phyloP scores from a whole-genome alignment of 2,797 vertebrate genomes.

The Garrulus glandarius region DNA sequence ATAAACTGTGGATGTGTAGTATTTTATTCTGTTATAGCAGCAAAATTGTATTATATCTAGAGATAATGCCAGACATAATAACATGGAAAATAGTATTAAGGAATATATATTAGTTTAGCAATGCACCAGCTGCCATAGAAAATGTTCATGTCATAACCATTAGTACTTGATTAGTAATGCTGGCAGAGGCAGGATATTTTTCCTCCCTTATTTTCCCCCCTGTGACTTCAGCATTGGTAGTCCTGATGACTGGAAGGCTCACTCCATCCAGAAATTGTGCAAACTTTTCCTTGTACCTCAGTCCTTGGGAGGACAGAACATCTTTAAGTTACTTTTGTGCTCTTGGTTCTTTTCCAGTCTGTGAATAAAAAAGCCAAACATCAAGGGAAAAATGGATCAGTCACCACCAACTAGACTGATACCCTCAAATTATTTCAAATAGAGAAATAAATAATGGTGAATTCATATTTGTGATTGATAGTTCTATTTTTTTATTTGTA shows the following conservation, averaged over 20 bases:
- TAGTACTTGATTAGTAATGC: not conserved
- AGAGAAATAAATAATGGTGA: not conserved
- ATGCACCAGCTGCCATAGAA: not conserved
- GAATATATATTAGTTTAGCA: not conserved
- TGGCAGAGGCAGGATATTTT: not conserved
- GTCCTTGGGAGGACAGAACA: rapidly evolving
- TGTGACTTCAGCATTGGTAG: not conserved
- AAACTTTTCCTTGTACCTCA: not conserved
- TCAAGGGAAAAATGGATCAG: not conserved
- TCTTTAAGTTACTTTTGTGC: not conserved
- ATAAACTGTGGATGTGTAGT: not conserved
- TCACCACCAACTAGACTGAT: not conserved
- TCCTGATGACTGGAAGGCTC: not conserved
- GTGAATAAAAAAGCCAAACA: not conserved
- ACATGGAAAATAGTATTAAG: not conserved
- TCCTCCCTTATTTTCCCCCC: rapidly evolving
- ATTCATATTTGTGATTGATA: not conserved
- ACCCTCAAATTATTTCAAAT: not conserved
- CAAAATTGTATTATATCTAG: not conserved
- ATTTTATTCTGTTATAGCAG: not conserved
- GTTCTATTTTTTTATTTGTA: not conserved
- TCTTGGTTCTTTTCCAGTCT: not conserved
- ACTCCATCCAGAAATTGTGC: not conserved
- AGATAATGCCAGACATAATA: not conserved
- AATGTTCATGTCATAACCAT: not conserved